Conservation (phyloP, 35 echinoderm and acorn worm genomes). For the Strongylocentrotus purpuratus region DNA sequence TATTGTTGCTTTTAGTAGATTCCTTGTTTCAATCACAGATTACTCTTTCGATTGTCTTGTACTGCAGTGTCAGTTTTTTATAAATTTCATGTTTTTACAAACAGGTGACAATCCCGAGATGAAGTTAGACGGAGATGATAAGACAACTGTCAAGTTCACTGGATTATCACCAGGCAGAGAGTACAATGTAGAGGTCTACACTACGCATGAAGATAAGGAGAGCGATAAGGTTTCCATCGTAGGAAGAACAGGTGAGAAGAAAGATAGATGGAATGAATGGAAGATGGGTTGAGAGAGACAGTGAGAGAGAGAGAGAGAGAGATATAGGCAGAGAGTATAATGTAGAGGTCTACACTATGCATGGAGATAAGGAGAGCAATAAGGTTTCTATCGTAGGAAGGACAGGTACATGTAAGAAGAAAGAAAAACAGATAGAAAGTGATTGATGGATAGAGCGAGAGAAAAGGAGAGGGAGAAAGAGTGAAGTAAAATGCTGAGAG, state of each 20-base stretch:
- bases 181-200: constrained; percentile 74
- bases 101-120: constrained; percentile 67
- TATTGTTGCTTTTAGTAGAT: too few relatives aligned
- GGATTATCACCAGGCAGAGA: constrained; percentile 66
- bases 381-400: constrained; percentile 65
- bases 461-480: not conserved
- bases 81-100: not conserved
- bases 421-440: not conserved
- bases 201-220: constrained; percentile 62
- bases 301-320: not conserved
- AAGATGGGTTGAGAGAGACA: not conserved
- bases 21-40: too few relatives aligned
- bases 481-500: not conserved
- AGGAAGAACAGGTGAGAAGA: constrained; percentile 77
- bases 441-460: not conserved
- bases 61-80: constrained; percentile 43
- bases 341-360: constrained; percentile 68
- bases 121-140: constrained; percentile 62
- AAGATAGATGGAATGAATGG: not conserved
- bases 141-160: constrained; percentile 64
- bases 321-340: constrained; percentile 50
- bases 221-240: constrained; percentile 74
- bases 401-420: constrained; percentile 63
- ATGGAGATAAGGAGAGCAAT: constrained; percentile 70
- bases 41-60: too few relatives aligned